These are phyloP conservation scores for Thalpophila matura DNA, from an alignment of 2,888 invertebrate genomes.

Conservation along the genomic window DNA sequence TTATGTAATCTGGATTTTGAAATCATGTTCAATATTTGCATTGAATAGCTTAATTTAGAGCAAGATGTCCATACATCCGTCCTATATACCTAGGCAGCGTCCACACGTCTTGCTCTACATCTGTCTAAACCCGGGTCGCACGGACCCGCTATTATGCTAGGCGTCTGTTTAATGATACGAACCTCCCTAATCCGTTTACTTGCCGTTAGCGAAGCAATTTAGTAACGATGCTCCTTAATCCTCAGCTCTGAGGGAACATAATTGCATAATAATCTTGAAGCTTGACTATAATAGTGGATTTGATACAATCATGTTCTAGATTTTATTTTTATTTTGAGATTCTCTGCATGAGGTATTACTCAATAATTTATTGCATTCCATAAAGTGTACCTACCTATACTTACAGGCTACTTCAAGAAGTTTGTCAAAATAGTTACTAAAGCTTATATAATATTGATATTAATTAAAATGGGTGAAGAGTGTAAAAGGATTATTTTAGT, in stretches of 20 bases:
- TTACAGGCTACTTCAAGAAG: no score
- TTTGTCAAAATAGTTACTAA: no score
- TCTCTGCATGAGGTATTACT: not conserved
- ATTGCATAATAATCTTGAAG: conserved; percentile 51
- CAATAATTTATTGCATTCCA: no score
- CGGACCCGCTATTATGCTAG: conserved; percentile 44
- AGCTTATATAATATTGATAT: no score
- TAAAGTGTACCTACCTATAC: not conserved
- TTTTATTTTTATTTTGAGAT: no score
- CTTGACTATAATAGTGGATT: conserved; percentile 21
- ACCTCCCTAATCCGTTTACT: conserved; percentile 62
- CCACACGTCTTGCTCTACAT: conserved; percentile 8
- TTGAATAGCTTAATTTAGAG: not conserved
- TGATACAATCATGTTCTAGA: conserved; percentile 4
- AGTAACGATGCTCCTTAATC: conserved; percentile 56
- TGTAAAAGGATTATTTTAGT: no score
- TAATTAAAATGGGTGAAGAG: no score
- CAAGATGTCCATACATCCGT: conserved; percentile 14
- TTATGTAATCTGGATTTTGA: not conserved
- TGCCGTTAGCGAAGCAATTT: conserved; percentile 62
- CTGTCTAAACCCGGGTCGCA: conserved; percentile 27
- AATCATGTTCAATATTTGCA: not conserved
- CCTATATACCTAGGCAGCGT: conserved; percentile 12
- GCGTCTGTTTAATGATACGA: conserved; percentile 60
- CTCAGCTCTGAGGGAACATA: conserved; percentile 44